Evolutionary conservation across 64 coral and sea anemone genomes (phyloP), one percentile per base, ranked within the genome.

Genomic region (Actinia tenebrosa): DNA sequence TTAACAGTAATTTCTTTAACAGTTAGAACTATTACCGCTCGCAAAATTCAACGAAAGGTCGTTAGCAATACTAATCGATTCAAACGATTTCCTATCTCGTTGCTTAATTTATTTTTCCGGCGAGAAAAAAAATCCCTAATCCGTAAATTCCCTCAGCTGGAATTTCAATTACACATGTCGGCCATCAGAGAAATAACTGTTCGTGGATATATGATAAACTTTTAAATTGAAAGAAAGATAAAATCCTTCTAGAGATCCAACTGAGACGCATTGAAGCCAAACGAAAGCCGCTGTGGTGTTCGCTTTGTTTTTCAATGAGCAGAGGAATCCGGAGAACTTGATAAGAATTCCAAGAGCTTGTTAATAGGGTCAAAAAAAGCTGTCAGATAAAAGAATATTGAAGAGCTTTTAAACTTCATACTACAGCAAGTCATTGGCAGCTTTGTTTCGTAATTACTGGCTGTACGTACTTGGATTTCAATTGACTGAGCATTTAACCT

Each of bases 311-410:
- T 75, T 75, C 25, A 42, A 2, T 1, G 11, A 13, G 7, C 69
- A 43, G 7, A 14, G 69, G 26, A 27, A 75, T 75, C 25, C 69
- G 2, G n/a, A 42, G 26, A 75, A 75, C 69, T 42, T 18, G 27
- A 30, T 43, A 75, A 75, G 69, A 75, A 75, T 75, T 75, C 27
- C 9, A 30, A 75, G 27, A 14, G 69, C 69, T 75, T 26, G 69
- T 42, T 75, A 75, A 75, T 75, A 75, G 69, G 69, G 69, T 75
- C 69, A 75, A 30, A 75, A 75, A 75, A 30, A 75, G 69, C 69
- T 75, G 69, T 75, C 69, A 75, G 23, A 75, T 43, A 75, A 75
- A 75, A 25, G 69, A 42, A 26, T 42, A 75, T 11, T 75, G 69
- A 75, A 75, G 69, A 75, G 69, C 23, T 75, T 75, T 75, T 75